Percentiles rank a stretch among this genome's conserved stretches.
Conservation (phyloP, 2,113 vertebrate genomes). For the Microcebus murinus region DNA sequence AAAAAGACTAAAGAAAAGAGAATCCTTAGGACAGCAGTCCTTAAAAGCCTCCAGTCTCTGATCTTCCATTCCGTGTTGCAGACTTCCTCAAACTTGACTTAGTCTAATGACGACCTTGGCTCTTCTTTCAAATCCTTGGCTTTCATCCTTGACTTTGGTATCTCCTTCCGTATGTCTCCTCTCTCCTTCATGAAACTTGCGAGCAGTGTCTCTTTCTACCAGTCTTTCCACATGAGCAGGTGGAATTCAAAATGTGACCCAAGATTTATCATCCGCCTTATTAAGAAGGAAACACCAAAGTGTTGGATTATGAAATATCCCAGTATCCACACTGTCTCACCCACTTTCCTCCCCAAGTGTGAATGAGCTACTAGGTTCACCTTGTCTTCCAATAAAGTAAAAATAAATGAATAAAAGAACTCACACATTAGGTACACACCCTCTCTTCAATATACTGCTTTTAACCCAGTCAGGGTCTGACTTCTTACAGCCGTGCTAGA, state of each 20-base stretch:
- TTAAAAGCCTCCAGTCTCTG: neutral
- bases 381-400: neutral
- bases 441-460: neutral
- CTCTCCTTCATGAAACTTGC: neutral
- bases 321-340: no score
- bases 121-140: neutral
- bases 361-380: neutral
- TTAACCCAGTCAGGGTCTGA: neutral
- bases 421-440: neutral
- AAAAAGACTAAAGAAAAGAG: neutral
- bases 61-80: neutral
- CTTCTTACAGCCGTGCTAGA: neutral
- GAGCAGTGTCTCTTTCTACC: neutral
- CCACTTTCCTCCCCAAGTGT: neutral
- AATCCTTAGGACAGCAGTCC: rapidly evolving
- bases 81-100: neutral
- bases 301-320: neutral
- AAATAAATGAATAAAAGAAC: neutral
- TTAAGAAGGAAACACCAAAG: neutral
- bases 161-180: neutral
- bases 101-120: neutral
- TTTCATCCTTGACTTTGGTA: neutral
- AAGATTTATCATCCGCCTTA: neutral
- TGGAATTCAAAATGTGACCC: neutral
- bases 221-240: neutral